Evolutionary conservation across 2,888 invertebrate species (phyloP).

Genomic region (Rutpela maculata): DNA sequence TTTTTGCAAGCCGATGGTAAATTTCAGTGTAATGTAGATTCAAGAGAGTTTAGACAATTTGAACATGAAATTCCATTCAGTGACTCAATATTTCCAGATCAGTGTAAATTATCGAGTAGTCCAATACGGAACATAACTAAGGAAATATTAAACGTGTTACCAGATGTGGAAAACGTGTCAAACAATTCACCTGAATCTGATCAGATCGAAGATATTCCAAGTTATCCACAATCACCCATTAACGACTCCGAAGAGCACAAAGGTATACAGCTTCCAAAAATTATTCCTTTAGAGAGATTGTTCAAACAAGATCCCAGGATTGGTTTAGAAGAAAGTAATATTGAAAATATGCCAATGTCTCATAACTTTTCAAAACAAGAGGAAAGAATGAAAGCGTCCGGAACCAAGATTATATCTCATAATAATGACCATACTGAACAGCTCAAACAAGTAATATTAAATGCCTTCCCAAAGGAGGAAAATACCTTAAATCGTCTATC

Average conservation of each 20-base stretch:
- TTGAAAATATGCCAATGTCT: not conserved
- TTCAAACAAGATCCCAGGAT: not conserved
- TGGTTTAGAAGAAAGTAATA: not conserved
- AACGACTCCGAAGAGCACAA: not conserved
- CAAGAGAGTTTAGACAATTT: not conserved
- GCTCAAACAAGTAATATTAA: no score
- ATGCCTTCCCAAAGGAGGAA: not conserved
- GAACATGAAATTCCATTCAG: not conserved
- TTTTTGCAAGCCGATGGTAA: no score
- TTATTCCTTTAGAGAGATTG: constrained; percentile 22
- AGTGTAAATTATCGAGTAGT: not conserved
- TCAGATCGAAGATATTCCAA: constrained; percentile 2
- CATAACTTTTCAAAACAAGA: not conserved
- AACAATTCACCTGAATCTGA: not conserved
- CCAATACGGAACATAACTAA: not conserved
- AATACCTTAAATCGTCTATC: no score
- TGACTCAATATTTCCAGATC: not conserved
- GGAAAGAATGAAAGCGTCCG: not conserved
- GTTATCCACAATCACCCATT: constrained; percentile 22
- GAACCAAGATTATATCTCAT: not conserved
- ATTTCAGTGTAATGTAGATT: not conserved
- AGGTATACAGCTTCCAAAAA: not conserved
- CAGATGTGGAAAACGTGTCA: not conserved
- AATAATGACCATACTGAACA: not conserved
- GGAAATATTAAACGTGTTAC: not conserved